Evolutionary conservation across 2,888 invertebrate species (phyloP), one percentile per base, ranked within the genome.

Genomic region (Eupeodes luniger): DNA sequence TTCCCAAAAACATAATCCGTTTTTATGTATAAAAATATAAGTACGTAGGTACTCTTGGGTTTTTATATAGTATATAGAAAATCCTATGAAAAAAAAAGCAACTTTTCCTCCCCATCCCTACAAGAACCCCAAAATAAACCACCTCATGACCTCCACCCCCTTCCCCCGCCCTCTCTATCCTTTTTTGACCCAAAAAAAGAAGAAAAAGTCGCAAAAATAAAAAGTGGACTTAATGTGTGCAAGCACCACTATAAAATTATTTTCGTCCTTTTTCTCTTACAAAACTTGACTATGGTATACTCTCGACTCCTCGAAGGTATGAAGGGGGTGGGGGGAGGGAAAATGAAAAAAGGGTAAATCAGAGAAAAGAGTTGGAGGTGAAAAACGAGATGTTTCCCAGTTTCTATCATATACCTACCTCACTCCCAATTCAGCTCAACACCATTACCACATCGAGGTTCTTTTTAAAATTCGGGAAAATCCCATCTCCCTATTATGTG

Each of bases 161-260:
- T 3, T 10, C n/a, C 2, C n/a, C 69, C 9, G 6, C 0, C 47
- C 44, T 53, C 44, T 19, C 34, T 80, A 40, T 40, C 40, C 40
- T 9, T 80, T 55, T 44, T 80, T 84, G 84, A 81, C 84, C 84
- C 74, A 74, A 84, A 84, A 84, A 84, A 62, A 44, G 5, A 70
- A 55, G 74, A 70, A 59, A 14, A 7, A 49, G 44, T 12, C 57
- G 6, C 2, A 34, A 59, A 59, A 59, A 59, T 34, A 36, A 59
- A 59, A 57, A 83, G 44, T 64, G 51, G 57, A 81, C 64, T 81
- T 64, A 84, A 78, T 84, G 75, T 83, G 64, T 75, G 79, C 44
- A 77, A 64, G 70, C 72, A 83, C 87, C 76, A 87, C 87, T 72
- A 84, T 72, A 72, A 83, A 75, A 74, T 69, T 74, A n/a, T 51